These are phyloP conservation scores for Albula glossodonta DNA, from an alignment of 2,113 vertebrate genomes.

Conservation along the genomic window DNA sequence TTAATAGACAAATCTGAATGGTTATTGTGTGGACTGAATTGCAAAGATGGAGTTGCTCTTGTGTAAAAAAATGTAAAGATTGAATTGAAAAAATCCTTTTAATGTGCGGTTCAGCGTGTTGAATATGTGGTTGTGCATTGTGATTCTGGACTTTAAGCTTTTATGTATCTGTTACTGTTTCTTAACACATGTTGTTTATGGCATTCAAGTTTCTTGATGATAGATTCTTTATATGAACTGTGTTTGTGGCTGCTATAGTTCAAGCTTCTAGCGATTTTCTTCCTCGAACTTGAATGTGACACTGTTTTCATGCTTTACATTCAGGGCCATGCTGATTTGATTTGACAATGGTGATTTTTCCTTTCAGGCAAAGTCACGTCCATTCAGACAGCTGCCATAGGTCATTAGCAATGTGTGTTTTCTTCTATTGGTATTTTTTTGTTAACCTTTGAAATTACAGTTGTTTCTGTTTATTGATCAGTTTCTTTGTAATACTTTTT, in stretches of 20 bases:
- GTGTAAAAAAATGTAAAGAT: conserved; percentile 35
- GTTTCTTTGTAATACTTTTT: conserved; percentile 1
- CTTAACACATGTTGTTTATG: conserved; percentile 51
- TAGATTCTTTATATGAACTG: conserved; percentile 57
- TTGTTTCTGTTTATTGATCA: conserved; percentile 28
- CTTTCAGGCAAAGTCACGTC: conserved; percentile 58
- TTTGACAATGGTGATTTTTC: conserved; percentile 64
- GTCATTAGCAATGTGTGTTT: conserved; percentile 57
- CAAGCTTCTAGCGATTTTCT: conserved; percentile 58
- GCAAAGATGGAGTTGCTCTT: neutral
- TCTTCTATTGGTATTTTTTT: conserved; percentile 33
- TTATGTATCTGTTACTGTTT: conserved; percentile 25
- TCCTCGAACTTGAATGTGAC: conserved; percentile 67
- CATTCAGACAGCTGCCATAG: conserved; percentile 69
- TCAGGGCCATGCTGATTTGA: conserved; percentile 61
- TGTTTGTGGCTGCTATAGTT: conserved; percentile 52
- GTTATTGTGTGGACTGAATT: neutral
- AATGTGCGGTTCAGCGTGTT: too few species aligned
- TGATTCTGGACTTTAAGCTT: too few species aligned
- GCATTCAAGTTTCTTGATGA: conserved; percentile 55
- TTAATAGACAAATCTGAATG: neutral
- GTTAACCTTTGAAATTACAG: conserved; percentile 34
- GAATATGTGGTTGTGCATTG: too few species aligned
- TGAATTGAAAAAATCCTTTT: conserved; percentile 30
- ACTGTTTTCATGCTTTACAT: conserved; percentile 58